Evolutionary conservation across 2,888 invertebrate genomes (phyloP).

Genomic region (Ichneumoninae sp.): DNA sequence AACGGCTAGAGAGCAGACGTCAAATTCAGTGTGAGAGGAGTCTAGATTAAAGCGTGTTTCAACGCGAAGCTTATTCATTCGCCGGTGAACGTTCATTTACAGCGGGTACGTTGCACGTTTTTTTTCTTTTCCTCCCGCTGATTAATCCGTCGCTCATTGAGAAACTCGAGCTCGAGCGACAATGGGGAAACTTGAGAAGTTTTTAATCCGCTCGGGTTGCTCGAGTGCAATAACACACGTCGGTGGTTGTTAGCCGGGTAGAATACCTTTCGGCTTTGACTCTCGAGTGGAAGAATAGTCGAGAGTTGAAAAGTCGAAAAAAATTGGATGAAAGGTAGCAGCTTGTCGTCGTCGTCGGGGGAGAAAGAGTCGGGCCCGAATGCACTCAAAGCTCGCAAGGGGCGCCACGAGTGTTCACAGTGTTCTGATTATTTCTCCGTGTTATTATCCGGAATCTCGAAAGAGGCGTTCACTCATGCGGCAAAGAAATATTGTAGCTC

Average conservation of each 20-base stretch:
- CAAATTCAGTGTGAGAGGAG: neutral
- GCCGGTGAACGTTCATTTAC: neutral
- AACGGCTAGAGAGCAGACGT: neutral
- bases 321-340: constrained; percentile 9
- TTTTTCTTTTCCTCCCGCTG: neutral
- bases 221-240: constrained; percentile 6
- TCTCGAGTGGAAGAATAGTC: neutral
- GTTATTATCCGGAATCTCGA: constrained; percentile 29
- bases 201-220: constrained; percentile 10
- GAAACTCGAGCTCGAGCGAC: neutral
- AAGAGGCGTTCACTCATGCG: neutral
- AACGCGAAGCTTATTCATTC: neutral
- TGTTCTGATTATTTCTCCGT: constrained; percentile 38
- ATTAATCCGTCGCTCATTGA: constrained; percentile 8
- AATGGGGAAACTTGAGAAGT: neutral
- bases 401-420: constrained; percentile 10
- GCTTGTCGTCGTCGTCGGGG: neutral
- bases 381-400: constrained; percentile 29
- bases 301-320: constrained; percentile 8
- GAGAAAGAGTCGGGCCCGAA: constrained; percentile 3
- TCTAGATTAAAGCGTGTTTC: neutral
- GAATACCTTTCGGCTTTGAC: constrained; percentile 25
- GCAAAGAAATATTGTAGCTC: constrained; percentile 12
- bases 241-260: constrained; percentile 8
- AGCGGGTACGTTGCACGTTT: neutral